Percentiles rank a stretch among this genome's conserved stretches.
Evolutionary conservation across 2,113 vertebrate genomes (phyloP).

Genomic region (Thunnus thynnus): DNA sequence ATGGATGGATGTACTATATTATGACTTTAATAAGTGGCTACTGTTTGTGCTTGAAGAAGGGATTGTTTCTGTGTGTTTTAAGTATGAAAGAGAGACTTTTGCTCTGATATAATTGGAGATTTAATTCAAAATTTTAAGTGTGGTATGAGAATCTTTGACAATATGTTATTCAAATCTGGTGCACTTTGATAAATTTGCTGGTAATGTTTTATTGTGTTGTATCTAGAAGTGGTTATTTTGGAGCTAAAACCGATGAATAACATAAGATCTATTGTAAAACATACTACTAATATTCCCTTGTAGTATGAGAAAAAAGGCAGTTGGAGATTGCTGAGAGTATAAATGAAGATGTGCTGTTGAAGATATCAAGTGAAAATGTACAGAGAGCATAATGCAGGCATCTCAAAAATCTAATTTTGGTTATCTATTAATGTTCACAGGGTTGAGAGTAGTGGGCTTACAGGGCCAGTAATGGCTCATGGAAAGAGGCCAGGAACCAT

Average conservation of each 20-base stretch:
- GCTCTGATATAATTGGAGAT: background rate
- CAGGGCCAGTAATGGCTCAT: slow-evolving; percentile 89
- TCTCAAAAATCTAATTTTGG: slow-evolving; percentile 20
- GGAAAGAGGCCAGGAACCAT: slow-evolving; percentile 84
- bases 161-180: slow-evolving; percentile 24
- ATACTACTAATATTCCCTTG: background rate
- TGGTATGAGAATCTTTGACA: slow-evolving; percentile 1
- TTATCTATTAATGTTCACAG: slow-evolving; percentile 64
- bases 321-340: background rate
- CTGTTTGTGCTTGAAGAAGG: background rate
- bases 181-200: background rate
- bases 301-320: background rate
- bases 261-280: background rate
- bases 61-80: background rate
- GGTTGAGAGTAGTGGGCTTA: slow-evolving; percentile 65
- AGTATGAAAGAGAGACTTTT: slow-evolving; percentile 1
- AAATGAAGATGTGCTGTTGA: slow-evolving; percentile 5
- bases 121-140: background rate
- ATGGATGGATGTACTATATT: slow-evolving; percentile 3
- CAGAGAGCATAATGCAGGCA: background rate
- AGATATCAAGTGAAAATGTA: background rate
- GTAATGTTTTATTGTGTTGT: background rate
- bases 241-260: background rate
- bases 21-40: background rate
- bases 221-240: background rate